Conservation (phyloP, 2,113 vertebrate genomes). For the Argyrosomus japonicus region DNA sequence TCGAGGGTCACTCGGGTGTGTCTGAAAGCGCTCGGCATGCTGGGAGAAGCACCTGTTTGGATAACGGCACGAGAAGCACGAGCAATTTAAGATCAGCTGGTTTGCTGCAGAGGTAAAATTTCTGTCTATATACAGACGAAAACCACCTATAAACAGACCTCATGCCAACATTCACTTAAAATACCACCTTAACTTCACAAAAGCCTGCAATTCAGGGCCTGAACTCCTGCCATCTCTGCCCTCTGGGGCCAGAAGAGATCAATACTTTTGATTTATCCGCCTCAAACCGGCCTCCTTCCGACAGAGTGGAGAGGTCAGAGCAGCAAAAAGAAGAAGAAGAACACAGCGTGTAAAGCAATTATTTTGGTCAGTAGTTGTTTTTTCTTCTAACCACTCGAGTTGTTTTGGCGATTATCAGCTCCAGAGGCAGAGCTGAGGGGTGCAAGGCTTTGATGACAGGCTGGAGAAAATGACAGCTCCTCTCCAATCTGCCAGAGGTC, state of each 20-base stretch:
- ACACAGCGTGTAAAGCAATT: neutral
- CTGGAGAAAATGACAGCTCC: constrained; percentile 14
- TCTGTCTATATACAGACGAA: neutral
- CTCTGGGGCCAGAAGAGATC: constrained; percentile 18
- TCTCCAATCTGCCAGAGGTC: constrained; percentile 14
- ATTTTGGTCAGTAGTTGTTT: constrained; percentile 1
- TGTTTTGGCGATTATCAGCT: constrained; percentile 31
- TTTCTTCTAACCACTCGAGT: constrained; percentile 9
- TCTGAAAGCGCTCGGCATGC: neutral
- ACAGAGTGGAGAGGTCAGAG: constrained; percentile 2
- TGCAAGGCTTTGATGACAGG: constrained; percentile 18
- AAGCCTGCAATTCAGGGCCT: neutral
- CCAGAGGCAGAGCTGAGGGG: neutral
- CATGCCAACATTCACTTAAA: neutral
- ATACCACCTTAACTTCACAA: constrained; percentile 8
- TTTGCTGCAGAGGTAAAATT: neutral
- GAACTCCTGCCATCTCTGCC: neutral
- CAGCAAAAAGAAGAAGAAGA: neutral
- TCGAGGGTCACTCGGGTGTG: neutral
- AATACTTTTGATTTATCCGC: constrained; percentile 25
- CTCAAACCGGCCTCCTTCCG: neutral
- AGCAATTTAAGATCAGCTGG: neutral
- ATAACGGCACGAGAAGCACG: neutral
- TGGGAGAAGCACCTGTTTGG: neutral
- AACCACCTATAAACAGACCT: neutral